These are phyloP conservation scores for Sycophila sp. DNA, from an alignment of 1,140 invertebrate genomes.

Conservation along the genomic window DNA sequence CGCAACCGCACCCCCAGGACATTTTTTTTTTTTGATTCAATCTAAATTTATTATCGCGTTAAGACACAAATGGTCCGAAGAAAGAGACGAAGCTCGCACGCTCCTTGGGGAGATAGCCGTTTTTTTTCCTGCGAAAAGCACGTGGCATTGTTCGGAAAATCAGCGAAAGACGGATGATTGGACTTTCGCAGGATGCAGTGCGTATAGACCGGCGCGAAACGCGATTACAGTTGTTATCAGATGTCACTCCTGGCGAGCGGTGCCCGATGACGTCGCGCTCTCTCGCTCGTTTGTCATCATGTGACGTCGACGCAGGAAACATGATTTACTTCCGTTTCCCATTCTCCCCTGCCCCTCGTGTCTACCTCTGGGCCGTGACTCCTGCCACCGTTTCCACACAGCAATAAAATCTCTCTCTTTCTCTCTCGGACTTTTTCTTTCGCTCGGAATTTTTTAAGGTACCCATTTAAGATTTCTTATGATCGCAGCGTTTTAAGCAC, in stretches of 20 bases:
- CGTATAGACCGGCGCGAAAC: slow-evolving; percentile 35
- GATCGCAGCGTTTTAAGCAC: no score
- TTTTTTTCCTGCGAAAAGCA: slow-evolving; percentile 2
- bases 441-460: no score
- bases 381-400: no score
- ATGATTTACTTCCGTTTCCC: slow-evolving; percentile 64
- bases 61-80: background rate
- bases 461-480: no score
- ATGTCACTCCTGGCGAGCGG: slow-evolving; percentile 55
- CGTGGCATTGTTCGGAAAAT: slow-evolving; percentile 6
- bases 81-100: background rate
- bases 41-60: background rate
- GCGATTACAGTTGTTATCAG: slow-evolving; percentile 65
- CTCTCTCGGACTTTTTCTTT: background rate
- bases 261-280: slow-evolving; percentile 51
- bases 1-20: background rate
- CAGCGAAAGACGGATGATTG: slow-evolving; percentile 31
- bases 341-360: slow-evolving; percentile 45
- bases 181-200: slow-evolving; percentile 14
- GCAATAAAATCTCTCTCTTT: background rate
- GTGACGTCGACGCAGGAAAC: slow-evolving; percentile 61
- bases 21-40: slow-evolving; percentile 10
- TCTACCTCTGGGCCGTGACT: slow-evolving; percentile 38
- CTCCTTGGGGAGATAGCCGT: slow-evolving; percentile 1
- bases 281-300: slow-evolving; percentile 63